A percentile compares a stretch with the other conserved stretches of the same genome.
Conservation (phyloP, 2,888 invertebrate species). For the Amphimallon solstitiale region DNA sequence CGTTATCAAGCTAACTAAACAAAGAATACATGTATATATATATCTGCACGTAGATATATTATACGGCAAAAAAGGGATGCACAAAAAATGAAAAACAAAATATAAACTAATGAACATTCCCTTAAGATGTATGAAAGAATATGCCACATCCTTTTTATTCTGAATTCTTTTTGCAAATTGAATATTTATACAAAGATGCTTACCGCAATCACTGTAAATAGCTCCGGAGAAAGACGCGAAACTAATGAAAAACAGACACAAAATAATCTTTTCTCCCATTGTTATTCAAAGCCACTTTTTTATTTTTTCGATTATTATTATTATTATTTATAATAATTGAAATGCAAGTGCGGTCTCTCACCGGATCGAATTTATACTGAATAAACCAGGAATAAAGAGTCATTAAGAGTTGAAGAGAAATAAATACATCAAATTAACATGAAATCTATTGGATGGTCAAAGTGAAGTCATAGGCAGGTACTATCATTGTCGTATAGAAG, state of each 20-base stretch:
- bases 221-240: conserved; percentile 15
- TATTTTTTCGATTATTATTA: not conserved
- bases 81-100: too few relatives aligned
- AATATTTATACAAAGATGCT: conserved; percentile 32
- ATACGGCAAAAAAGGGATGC: too few relatives aligned
- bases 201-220: conserved; percentile 38
- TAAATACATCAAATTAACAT: conserved; percentile 14
- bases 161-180: not conserved
- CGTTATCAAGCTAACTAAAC: not conserved
- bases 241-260: conserved; percentile 10
- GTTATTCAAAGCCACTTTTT: too few relatives aligned
- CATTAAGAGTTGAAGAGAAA: conserved; percentile 10
- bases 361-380: conserved; percentile 13
- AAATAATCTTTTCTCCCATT: conserved; percentile 1
- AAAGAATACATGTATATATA: not conserved
- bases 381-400: too few relatives aligned
- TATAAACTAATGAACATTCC: too few relatives aligned
- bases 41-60: too few relatives aligned
- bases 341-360: not conserved
- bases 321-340: not conserved
- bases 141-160: too few relatives aligned
- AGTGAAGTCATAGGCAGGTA: not conserved
- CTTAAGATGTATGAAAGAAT: too few relatives aligned
- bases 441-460: not conserved
- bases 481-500: not conserved